Conservation (phyloP, 2,797 vertebrate species). For the Sandelia bainsii region DNA sequence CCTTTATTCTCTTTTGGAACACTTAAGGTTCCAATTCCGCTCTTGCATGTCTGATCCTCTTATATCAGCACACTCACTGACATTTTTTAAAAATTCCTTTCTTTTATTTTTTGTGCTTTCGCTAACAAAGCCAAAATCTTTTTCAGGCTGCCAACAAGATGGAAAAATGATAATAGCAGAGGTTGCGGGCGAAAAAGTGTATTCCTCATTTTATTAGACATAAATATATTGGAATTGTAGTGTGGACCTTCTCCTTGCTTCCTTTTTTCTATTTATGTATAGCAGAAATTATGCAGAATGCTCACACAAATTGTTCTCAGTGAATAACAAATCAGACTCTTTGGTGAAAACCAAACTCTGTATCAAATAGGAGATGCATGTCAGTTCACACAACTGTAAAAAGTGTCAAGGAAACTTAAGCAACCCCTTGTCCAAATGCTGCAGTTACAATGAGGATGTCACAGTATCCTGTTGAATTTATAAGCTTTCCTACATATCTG, state of each 20-base stretch:
- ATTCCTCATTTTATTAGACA: conserved; percentile 41
- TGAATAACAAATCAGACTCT: conserved; percentile 63
- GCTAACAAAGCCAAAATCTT: conserved; percentile 54
- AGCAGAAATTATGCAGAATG: conserved; percentile 44
- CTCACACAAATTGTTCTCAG: conserved; percentile 58
- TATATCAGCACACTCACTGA: conserved; percentile 72
- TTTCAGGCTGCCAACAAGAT: conserved; percentile 59
- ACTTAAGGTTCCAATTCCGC: conserved; percentile 76
- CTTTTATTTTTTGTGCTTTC: conserved; percentile 58
- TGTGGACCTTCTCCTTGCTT: not conserved
- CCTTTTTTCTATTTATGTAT: conserved; percentile 25
- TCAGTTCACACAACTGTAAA: conserved; percentile 51
- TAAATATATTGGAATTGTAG: conserved; percentile 24
- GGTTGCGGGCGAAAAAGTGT: conserved; percentile 13
- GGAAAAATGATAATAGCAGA: conserved; percentile 71
- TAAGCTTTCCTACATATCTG: not conserved
- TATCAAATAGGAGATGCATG: conserved; percentile 33
- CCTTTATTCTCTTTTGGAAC: conserved; percentile 78
- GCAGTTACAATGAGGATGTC: not conserved
- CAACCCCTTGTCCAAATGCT: not conserved
- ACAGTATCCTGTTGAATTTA: not conserved
- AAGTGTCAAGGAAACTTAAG: conserved; percentile 22
- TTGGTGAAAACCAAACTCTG: conserved; percentile 35
- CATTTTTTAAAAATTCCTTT: conserved; percentile 72
- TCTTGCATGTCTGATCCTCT: conserved; percentile 85